Percentiles rank a stretch among this genome's conserved stretches.
Conservation (phyloP, 2,797 vertebrate genomes). For the Danio jaintianensis region DNA sequence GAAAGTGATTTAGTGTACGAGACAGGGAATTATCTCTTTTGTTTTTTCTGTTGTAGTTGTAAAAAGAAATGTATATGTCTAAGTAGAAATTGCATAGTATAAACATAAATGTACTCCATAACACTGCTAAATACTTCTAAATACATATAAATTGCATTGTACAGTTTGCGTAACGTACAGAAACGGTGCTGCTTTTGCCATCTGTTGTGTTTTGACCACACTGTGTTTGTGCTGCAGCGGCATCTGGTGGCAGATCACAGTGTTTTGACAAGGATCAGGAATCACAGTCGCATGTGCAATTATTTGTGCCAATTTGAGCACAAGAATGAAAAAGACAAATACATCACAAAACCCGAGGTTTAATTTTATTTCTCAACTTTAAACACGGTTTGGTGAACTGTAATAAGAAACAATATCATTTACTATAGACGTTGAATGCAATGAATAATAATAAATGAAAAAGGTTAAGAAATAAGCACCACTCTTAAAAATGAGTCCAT, state of each 20-base stretch:
- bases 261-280: not conserved
- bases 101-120: not conserved
- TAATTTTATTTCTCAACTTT: too few species aligned
- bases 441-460: not conserved
- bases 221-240: not conserved
- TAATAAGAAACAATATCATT: not conserved
- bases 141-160: too few species aligned
- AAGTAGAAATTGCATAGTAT: not conserved
- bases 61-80: too few species aligned
- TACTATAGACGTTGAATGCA: not conserved
- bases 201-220: not conserved
- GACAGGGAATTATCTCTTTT: too few species aligned
- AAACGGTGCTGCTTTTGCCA: not conserved
- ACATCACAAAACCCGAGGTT: not conserved
- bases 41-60: too few species aligned
- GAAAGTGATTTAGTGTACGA: too few species aligned
- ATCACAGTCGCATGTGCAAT: not conserved
- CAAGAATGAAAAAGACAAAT: not conserved
- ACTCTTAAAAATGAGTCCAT: too few species aligned
- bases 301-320: not conserved
- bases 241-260: slow-evolving; percentile 18
- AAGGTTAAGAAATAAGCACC: not conserved
- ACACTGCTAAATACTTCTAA: not conserved
- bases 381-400: not conserved
- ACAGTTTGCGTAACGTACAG: too few species aligned